phyloP scores from a whole-genome alignment of 2,113 vertebrate species.

The Otus sunia region DNA sequence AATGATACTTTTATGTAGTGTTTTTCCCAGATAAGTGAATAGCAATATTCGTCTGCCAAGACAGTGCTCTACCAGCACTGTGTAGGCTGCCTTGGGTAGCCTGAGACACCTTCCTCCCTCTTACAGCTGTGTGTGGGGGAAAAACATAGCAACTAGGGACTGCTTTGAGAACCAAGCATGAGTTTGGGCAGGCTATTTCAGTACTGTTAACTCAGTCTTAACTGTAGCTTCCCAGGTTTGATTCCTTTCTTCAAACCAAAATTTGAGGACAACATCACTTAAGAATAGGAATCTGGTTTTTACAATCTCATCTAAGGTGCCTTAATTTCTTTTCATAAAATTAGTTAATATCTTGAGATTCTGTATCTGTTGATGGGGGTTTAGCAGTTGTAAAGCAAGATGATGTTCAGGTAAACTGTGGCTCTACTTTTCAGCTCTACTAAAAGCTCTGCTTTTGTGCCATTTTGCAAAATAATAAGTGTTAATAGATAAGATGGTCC shows the following conservation, averaged over 20 bases:
- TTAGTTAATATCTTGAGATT: background rate
- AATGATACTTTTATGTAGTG: background rate
- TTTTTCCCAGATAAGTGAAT: background rate
- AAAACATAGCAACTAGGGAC: background rate
- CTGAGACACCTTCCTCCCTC: background rate
- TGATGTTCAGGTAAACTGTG: background rate
- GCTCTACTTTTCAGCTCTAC: background rate
- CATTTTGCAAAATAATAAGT: background rate
- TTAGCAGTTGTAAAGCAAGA: background rate
- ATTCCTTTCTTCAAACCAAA: background rate
- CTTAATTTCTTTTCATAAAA: background rate
- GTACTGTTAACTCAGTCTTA: background rate
- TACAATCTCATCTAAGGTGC: background rate
- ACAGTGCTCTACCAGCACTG: background rate
- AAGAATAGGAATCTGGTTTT: background rate
- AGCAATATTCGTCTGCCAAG: background rate
- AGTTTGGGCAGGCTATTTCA: background rate
- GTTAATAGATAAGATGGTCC: background rate
- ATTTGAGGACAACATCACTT: background rate
- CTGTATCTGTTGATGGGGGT: background rate
- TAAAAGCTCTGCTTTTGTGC: background rate
- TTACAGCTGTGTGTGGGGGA: fast-evolving
- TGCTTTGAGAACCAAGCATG: background rate
- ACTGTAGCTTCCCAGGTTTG: background rate
- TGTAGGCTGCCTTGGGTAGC: background rate